These are phyloP conservation scores for Lomographa bimaculata DNA, from an alignment of 2,888 invertebrate genomes.

Conservation along the genomic window DNA sequence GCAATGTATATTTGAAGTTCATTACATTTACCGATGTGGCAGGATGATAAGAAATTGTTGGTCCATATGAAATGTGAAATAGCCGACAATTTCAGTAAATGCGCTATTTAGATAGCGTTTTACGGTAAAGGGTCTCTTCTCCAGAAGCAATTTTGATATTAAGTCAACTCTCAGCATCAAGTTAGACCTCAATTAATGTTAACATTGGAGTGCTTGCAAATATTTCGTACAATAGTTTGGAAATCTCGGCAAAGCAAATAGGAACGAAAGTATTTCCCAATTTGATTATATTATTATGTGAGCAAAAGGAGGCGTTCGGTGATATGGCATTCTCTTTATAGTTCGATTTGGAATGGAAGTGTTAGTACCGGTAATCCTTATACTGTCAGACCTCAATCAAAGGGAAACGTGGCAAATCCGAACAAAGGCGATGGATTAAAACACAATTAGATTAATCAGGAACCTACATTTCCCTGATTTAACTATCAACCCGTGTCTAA, in stretches of 20 bases:
- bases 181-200: slow-evolving; percentile 2
- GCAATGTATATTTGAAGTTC: slow-evolving; percentile 14
- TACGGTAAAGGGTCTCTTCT: slow-evolving; percentile 1
- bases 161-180: background rate
- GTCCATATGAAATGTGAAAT: slow-evolving; percentile 10
- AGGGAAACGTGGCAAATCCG: slow-evolving; percentile 36
- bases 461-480: slow-evolving; percentile 27
- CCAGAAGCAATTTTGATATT: no score
- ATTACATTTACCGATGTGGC: slow-evolving; percentile 18
- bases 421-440: slow-evolving; percentile 41
- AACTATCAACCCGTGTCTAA: slow-evolving; percentile 24
- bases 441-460: slow-evolving; percentile 37
- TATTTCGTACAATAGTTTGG: background rate
- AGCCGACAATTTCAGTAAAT: slow-evolving; percentile 2
- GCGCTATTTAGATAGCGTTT: background rate
- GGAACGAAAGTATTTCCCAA: background rate
- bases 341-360: slow-evolving; percentile 36
- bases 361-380: slow-evolving; percentile 36
- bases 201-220: background rate
- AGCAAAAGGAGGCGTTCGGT: no score
- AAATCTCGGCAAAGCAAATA: slow-evolving; percentile 5
- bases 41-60: slow-evolving; percentile 9
- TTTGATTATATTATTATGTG: no score
- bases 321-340: background rate
- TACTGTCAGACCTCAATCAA: slow-evolving; percentile 57